Evolutionary conservation across 2,888 invertebrate genomes (phyloP), one percentile per base, ranked within the genome.

Genomic region (Agrochola macilenta): DNA sequence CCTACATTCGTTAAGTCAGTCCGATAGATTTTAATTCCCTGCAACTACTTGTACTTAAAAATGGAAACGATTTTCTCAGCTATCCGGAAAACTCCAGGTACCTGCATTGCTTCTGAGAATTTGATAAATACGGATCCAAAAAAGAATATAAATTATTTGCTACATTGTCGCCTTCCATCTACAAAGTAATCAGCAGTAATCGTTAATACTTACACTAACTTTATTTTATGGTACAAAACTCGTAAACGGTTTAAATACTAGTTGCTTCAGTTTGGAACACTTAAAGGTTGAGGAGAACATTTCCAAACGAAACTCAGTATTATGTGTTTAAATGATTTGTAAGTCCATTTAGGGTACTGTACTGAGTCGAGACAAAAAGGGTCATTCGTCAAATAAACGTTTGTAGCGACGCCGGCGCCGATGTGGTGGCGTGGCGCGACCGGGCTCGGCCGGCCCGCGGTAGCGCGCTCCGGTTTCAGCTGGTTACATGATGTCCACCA

Each of bases 271-370:
- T 30, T 70, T 69, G 46, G n/a, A 70, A 26, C 58, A 60, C n/a
- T n/a, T 43, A 43, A 20, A 69, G 30, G 60, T 78, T 35, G 35
- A 83, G 61, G 54, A 5, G 69, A 58, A 71, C 58, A 74, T 76
- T 71, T 76, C 61, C 23, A 65, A 72, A 60, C 63, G 20, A 49
- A 64, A 58, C 30, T 23, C 39, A 23, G 43, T 54, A 39, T 35
- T 71, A 61, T 80, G 78, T 79, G 78, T 79, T 80, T 57, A 83
- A 87, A 86, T 89, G 90, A 92, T 93, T 94, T 76, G 87, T 89
- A 91, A 87, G 89, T 92, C 94, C 94, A 89, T 93, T 78, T 92
- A 90, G 65, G 92, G 92, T 61, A 74, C 54, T 78, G 92, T 61
- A 74, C 54, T 78, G 81, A 80, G 85, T 85, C 81, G 89, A 91